Evolutionary conservation across 1,140 invertebrate species (phyloP), one percentile per base, ranked within the genome.

Genomic region (Megathymus violae): DNA sequence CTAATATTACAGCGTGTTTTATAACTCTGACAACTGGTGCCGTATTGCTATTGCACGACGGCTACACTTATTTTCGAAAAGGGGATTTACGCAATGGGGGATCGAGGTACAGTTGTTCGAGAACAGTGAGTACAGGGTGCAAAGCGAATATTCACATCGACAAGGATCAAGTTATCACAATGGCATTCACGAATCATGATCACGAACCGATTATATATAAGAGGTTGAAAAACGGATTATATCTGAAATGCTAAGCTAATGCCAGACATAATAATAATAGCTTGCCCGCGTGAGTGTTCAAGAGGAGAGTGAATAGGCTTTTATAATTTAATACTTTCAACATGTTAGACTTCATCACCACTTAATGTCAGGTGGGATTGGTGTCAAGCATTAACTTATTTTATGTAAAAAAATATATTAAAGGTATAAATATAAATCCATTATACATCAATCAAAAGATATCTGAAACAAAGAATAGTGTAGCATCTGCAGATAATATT

Each of bases 121-220:
- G 34, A 10, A 62, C 38, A 13, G 13, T 10, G 4, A 46, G 19
- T 9, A 71, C 52, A 22, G 11, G 43, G 0, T 77, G 71, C 52
- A 70, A 41, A 19, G 69, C 74, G 6, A 17, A 50, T 11, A 27
- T 69, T 0, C 50, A 69, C 11, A 9, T 75, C 7, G 38, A 40
- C 0, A 40, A 41, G 2, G 17, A 61, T 14, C 43, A 62, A 4
- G 38, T 51, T 4, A 66, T 77, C n/a, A 19, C 62, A 13, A 70
- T 59, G 15, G 44, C 44, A 4, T 11, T 48, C 0, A 54, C 22
- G 0, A 17, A 59, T 0, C 74, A 77, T 40, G 68, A 66, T 50
- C 71, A 77, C 51, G 61, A 63, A 25, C 82, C 72, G 0, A 38
- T 70, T 0, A 43, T 61, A 31, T 79, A 68, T 13, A 41, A 62